These are phyloP conservation scores for Telmatherina bonti DNA, from an alignment of 2,797 vertebrate genomes.

Conservation along the genomic window DNA sequence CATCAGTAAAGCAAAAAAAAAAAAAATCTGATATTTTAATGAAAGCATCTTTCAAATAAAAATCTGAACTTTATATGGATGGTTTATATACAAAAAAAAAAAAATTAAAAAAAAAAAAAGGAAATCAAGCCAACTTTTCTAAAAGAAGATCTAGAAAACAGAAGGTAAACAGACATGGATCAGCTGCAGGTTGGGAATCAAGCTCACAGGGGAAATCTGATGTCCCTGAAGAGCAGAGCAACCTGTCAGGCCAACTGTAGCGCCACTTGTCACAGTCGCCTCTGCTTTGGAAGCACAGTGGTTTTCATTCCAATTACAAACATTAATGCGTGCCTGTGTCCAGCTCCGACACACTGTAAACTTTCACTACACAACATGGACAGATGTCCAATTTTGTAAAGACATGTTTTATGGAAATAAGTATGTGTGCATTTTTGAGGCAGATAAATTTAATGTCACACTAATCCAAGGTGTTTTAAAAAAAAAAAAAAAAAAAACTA, in stretches of 20 bases:
- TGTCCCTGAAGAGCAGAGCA: conserved; percentile 37
- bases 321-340: conserved; percentile 25
- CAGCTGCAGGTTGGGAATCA: conserved; percentile 30
- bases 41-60: neutral
- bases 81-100: no score
- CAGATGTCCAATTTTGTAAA: conserved; percentile 5
- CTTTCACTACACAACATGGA: neutral
- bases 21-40: neutral
- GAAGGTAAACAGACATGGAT: conserved; percentile 43
- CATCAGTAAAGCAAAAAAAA: neutral
- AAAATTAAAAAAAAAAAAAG: neutral
- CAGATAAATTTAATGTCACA: neutral
- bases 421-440: neutral
- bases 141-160: conserved; percentile 1
- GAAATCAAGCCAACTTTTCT: conserved; percentile 1
- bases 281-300: conserved; percentile 42
- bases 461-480: neutral
- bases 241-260: conserved; percentile 30
- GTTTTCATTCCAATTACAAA: conserved; percentile 42
- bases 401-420: neutral
- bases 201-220: conserved; percentile 41
- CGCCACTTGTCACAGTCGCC: conserved; percentile 59
- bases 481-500: no score
- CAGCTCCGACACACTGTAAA: conserved; percentile 14
- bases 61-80: no score